A percentile compares a stretch with the other conserved stretches of the same genome.
phyloP scores from a whole-genome alignment of 2,113 vertebrate species.

The Oryctolagus cuniculus region DNA sequence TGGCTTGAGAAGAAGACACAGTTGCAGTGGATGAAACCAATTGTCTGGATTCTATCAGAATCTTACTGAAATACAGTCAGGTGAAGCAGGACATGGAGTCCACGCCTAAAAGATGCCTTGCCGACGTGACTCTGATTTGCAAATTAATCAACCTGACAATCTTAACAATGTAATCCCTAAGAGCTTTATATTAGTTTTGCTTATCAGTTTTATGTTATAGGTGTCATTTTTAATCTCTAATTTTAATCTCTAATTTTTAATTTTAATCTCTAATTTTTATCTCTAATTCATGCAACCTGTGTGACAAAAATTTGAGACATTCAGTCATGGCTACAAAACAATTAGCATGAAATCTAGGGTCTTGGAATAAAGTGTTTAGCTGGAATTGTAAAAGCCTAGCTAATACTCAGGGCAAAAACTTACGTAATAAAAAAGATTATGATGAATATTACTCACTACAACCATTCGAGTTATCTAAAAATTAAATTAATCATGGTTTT shows the following conservation, averaged over 20 bases:
- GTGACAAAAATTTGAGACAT: constrained; percentile 10
- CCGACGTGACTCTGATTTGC: not conserved
- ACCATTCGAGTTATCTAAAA: constrained; percentile 6
- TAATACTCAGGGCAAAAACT: constrained; percentile 45
- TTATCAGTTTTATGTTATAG: constrained; percentile 14
- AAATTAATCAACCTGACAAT: constrained; percentile 47
- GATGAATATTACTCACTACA: constrained; percentile 18
- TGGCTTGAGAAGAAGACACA: constrained; percentile 17
- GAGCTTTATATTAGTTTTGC: constrained; percentile 25
- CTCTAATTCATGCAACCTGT: constrained; percentile 35
- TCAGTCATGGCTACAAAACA: constrained; percentile 26
- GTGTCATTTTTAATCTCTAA: not conserved
- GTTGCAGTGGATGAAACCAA: constrained; percentile 61
- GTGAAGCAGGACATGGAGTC: constrained; percentile 7
- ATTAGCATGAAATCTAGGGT: not conserved
- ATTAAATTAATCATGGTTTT: constrained; percentile 47
- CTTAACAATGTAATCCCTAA: not conserved
- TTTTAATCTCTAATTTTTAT: not conserved
- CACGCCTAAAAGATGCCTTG: not conserved
- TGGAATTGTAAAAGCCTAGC: constrained; percentile 31
- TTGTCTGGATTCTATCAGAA: constrained; percentile 62
- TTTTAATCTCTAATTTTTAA: not conserved
- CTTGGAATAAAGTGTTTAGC: not conserved
- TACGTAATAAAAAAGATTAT: not conserved
- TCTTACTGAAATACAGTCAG: constrained; percentile 45